Evolutionary conservation across 2,113 vertebrate genomes (phyloP).

Genomic region (Melierax canorus): DNA sequence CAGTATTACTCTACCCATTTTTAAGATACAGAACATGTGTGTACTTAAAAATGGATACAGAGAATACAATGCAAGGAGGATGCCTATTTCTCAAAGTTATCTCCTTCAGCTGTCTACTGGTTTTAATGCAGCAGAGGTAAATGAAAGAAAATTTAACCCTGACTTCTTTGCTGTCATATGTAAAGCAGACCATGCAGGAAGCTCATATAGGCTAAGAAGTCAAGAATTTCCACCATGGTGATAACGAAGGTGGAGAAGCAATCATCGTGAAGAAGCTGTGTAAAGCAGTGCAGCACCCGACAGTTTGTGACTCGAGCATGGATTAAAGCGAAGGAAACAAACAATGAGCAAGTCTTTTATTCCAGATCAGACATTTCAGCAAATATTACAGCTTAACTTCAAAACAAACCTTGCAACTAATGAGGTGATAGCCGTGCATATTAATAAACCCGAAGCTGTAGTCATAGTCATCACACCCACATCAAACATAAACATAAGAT

Average conservation of each 20-base stretch:
- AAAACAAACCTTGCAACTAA: slow-evolving; percentile 74
- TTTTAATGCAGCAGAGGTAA: not conserved
- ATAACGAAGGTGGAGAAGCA: not conserved
- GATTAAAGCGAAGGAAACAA: slow-evolving; percentile 59
- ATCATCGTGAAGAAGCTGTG: not conserved
- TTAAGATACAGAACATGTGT: not conserved
- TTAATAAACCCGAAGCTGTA: slow-evolving; percentile 69
- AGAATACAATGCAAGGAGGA: not conserved
- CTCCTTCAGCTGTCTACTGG: not conserved
- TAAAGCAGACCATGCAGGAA: not conserved
- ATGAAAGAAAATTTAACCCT: not conserved
- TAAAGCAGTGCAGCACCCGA: not conserved
- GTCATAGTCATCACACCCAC: slow-evolving; percentile 65
- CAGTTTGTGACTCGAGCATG: not conserved
- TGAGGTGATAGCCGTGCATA: slow-evolving; percentile 77
- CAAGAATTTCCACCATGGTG: not conserved
- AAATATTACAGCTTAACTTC: slow-evolving; percentile 70
- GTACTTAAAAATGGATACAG: not conserved
- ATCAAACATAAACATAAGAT: slow-evolving; percentile 75
- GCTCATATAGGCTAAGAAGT: not conserved
- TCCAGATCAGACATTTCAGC: slow-evolving; percentile 57
- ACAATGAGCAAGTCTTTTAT: slow-evolving; percentile 63
- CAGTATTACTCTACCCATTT: not conserved
- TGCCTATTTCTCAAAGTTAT: not conserved
- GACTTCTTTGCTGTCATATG: not conserved